Evolutionary conservation across 2,113 vertebrate genomes (phyloP).

Genomic region (Dasyornis broadbenti): DNA sequence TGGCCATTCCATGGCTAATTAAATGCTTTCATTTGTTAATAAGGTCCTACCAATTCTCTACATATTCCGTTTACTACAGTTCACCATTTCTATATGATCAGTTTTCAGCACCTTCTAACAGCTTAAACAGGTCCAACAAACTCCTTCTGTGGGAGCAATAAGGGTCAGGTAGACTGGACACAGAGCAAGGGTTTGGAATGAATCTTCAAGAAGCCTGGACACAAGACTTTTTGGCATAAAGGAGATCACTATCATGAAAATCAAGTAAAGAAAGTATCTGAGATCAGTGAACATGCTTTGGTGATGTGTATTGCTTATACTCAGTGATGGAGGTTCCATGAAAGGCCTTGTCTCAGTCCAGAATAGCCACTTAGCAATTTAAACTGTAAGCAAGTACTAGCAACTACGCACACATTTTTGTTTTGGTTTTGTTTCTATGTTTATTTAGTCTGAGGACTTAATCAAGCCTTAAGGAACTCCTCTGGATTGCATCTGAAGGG

Average conservation of each 20-base stretch:
- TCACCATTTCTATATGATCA: background rate
- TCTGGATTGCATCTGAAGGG: background rate
- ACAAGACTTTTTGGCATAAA: background rate
- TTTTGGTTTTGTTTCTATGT: background rate
- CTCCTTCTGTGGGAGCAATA: background rate
- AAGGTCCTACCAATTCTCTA: background rate
- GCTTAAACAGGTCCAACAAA: background rate
- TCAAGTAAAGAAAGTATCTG: background rate
- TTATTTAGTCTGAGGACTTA: background rate
- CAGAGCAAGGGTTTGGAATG: background rate
- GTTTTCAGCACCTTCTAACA: background rate
- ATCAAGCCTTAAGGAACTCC: background rate
- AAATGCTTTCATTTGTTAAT: background rate
- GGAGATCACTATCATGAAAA: background rate
- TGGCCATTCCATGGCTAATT: background rate
- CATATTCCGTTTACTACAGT: background rate
- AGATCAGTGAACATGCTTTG: background rate
- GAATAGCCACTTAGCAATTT: background rate
- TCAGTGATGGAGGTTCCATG: background rate
- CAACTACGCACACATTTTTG: background rate
- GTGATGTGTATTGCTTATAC: background rate
- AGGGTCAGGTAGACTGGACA: background rate
- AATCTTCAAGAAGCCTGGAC: background rate
- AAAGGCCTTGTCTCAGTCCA: background rate
- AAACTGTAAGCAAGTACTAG: background rate